phyloP scores from a whole-genome alignment of 2,797 vertebrate genomes.

The Triplophysa yarkandensis region DNA sequence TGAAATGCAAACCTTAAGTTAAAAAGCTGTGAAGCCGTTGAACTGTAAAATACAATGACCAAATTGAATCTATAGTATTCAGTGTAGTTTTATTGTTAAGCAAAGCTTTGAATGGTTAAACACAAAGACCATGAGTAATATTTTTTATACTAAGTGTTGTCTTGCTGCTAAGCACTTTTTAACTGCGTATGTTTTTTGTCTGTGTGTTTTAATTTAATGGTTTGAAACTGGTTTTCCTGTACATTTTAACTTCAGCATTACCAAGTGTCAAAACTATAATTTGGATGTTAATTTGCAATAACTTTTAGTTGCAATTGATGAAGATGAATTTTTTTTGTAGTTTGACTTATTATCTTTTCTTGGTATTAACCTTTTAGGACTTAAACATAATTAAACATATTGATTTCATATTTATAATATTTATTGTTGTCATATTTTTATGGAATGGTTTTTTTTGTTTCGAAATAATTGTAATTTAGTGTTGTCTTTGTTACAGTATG shows the following conservation, averaged over 20 bases:
- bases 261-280: neutral
- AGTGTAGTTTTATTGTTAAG: neutral
- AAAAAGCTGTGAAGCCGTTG: neutral
- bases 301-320: neutral
- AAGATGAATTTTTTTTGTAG: neutral
- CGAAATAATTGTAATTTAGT: slow-evolving; percentile 10
- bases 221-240: neutral
- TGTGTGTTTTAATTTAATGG: neutral
- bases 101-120: neutral
- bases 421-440: slow-evolving; percentile 33
- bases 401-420: too few relatives aligned
- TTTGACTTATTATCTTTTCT: neutral
- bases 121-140: neutral
- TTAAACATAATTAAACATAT: too few relatives aligned
- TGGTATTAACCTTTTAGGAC: neutral
- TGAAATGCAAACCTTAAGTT: neutral
- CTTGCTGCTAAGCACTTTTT: neutral
- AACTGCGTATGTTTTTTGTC: neutral
- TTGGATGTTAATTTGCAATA: neutral
- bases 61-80: neutral
- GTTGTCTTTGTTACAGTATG: slow-evolving; percentile 2
- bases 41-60: neutral
- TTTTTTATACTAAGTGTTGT: neutral
- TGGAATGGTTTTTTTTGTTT: slow-evolving; percentile 26
- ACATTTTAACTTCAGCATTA: neutral